Conservation (phyloP, 2,113 vertebrate species). For the Cranoglanis bouderius region DNA sequence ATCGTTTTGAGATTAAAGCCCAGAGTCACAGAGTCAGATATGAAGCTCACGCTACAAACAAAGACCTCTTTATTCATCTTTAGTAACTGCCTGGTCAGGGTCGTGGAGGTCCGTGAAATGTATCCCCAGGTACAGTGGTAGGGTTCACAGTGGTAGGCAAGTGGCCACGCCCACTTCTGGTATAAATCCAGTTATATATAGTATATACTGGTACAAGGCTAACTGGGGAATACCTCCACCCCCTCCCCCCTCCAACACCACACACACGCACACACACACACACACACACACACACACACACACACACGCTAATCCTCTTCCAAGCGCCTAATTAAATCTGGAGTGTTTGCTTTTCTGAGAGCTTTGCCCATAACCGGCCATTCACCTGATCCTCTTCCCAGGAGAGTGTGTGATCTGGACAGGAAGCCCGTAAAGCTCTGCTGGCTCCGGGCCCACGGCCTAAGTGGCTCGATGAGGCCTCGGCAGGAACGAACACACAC, state of each 20-base stretch:
- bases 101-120: no score
- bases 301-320: conserved; percentile 71
- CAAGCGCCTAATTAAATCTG: conserved; percentile 78
- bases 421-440: conserved; percentile 47
- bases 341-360: conserved; percentile 75
- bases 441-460: conserved; percentile 36
- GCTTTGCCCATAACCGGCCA: conserved; percentile 70
- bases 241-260: neutral
- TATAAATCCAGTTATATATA: neutral
- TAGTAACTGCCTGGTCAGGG: neutral
- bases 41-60: neutral
- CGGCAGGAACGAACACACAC: conserved; percentile 38
- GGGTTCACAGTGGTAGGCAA: neutral
- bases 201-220: neutral
- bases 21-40: neutral
- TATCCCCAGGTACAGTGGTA: neutral
- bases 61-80: neutral
- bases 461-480: conserved; percentile 44
- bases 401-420: conserved; percentile 59
- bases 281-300: conserved; percentile 38
- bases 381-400: conserved; percentile 68
- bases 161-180: neutral
- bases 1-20: no score
- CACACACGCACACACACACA: neutral
- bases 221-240: neutral